A percentile compares a stretch with the other conserved stretches of the same genome.
phyloP scores from a whole-genome alignment of 1,140 invertebrate species.

The Pseudobourletiella spinata region DNA sequence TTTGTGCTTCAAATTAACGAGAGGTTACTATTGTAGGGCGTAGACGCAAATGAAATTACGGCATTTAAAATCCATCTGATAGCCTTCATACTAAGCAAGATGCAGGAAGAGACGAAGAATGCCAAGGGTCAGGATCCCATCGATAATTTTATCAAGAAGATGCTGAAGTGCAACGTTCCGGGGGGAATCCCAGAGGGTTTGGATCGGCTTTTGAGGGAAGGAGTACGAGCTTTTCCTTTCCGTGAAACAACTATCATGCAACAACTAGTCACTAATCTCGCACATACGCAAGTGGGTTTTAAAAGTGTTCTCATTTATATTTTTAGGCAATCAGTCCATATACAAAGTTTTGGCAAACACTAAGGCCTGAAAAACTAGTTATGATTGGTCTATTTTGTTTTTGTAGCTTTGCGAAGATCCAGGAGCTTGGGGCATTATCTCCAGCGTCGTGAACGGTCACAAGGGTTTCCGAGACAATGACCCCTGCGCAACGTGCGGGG shows the following conservation, averaged over 20 bases:
- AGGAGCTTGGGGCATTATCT: constrained; percentile 61
- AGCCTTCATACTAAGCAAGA: constrained; percentile 60
- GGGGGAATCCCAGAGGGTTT: constrained; percentile 68
- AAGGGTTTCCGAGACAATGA: constrained; percentile 58
- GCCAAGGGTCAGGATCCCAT: constrained; percentile 30
- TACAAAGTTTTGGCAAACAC: too few relatives aligned
- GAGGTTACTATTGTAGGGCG: constrained; percentile 44
- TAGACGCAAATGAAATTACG: constrained; percentile 83
- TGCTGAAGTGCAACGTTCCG: constrained; percentile 63
- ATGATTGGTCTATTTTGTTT: too few relatives aligned
- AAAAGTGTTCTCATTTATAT: too few relatives aligned
- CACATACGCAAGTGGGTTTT: constrained; percentile 61
- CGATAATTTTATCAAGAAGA: constrained; percentile 40
- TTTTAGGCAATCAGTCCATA: too few relatives aligned
- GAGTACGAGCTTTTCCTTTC: constrained; percentile 77
- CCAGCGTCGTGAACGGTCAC: constrained; percentile 79
- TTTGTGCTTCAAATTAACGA: too few relatives aligned
- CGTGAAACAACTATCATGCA: constrained; percentile 75
- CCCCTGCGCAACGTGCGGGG: constrained; percentile 78
- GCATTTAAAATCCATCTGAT: constrained; percentile 87
- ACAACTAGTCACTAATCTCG: constrained; percentile 63
- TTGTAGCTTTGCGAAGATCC: constrained; percentile 41
- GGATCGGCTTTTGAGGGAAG: constrained; percentile 70
- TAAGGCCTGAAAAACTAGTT: too few relatives aligned
- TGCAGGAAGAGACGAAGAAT: constrained; percentile 39